Evolutionary conservation across 1,140 invertebrate species (phyloP).

Genomic region (Oreohelix idahoensis): DNA sequence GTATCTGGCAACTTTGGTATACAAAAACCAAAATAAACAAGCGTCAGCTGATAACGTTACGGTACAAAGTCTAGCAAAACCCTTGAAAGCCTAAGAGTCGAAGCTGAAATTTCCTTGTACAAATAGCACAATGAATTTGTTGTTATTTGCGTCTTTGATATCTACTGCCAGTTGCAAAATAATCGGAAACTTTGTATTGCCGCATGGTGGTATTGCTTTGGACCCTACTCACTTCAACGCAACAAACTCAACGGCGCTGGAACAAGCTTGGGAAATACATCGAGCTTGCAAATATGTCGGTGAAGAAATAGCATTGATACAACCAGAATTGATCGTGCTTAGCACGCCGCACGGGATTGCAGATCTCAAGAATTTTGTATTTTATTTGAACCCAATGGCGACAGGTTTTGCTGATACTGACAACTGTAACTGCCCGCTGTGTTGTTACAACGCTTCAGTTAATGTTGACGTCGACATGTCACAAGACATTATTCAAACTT

Average conservation of each 20-base stretch:
- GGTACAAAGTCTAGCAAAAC: no score
- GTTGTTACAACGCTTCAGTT: slow-evolving; percentile 48
- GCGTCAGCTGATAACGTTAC: no score
- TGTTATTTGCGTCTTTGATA: not conserved
- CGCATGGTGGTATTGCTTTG: slow-evolving; percentile 56
- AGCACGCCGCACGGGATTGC: slow-evolving; percentile 58
- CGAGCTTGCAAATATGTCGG: slow-evolving; percentile 44
- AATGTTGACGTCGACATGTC: slow-evolving; percentile 43
- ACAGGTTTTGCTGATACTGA: slow-evolving; percentile 53
- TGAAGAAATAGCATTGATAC: slow-evolving; percentile 32
- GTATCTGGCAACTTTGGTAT: no score
- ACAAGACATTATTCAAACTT: slow-evolving; percentile 22
- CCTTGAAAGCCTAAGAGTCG: no score
- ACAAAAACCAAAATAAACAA: no score
- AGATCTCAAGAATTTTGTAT: slow-evolving; percentile 50
- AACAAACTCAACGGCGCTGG: slow-evolving; percentile 50
- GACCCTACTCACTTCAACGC: slow-evolving; percentile 53
- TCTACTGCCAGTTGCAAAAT: slow-evolving; percentile 20
- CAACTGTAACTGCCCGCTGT: slow-evolving; percentile 55
- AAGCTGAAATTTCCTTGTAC: no score
- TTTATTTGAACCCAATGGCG: slow-evolving; percentile 52
- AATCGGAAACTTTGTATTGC: slow-evolving; percentile 47
- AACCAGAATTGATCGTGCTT: slow-evolving; percentile 52
- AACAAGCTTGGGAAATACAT: slow-evolving; percentile 50
- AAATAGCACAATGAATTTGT: not conserved